Evolutionary conservation across 23 tunicate genomes (phyloP), one percentile per base, ranked within the genome.

Genomic region (Botrylloides violaceus): DNA sequence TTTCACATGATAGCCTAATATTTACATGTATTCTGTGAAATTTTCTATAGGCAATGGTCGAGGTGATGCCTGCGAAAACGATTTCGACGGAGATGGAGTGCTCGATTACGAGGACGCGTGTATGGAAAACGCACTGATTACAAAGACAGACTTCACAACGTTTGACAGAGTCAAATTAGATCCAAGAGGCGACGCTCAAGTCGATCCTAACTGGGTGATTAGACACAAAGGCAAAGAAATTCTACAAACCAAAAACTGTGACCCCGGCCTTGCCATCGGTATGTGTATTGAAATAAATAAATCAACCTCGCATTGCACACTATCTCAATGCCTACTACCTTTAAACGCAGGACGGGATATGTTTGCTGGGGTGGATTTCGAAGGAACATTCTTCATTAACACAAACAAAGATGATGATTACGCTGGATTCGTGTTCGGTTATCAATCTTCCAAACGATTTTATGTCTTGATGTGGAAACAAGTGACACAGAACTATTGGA

Each of bases 401-500:
- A 82, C 96, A 4, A 76, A 58, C 28, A 77, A 43, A 3, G 96
- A 88, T 73, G 96, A 88, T 60, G 96, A 88, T 66, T 88, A 81
- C 81, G 96, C 96, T n/a, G 96, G 96, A 2, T 88, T 88, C 70
- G 96, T 88, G 59, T 88, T 88, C 72, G 96, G 96, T 26, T 88
- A 88, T 61, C 96, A 88, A 72, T 88, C 96, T 7, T 77, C 96
- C 4, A 82, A 83, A 61, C 66, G 87, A 0, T 88, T 88, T 59
- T 88, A 88, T 62, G 96, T 88, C 19, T 83, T 88, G 15, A 88
- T 88, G 96, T 88, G 96, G 96, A 88, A 88, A 72, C 96, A 88
- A 71, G 71, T 77, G 4, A 60, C 88, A n/a, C 96, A 88, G 43
- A 64, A 59, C 4, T 88, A 88, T 72, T 88, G 96, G 96, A 59